phyloP scores from a whole-genome alignment of 1,140 invertebrate species.

The Hestina assimilis region DNA sequence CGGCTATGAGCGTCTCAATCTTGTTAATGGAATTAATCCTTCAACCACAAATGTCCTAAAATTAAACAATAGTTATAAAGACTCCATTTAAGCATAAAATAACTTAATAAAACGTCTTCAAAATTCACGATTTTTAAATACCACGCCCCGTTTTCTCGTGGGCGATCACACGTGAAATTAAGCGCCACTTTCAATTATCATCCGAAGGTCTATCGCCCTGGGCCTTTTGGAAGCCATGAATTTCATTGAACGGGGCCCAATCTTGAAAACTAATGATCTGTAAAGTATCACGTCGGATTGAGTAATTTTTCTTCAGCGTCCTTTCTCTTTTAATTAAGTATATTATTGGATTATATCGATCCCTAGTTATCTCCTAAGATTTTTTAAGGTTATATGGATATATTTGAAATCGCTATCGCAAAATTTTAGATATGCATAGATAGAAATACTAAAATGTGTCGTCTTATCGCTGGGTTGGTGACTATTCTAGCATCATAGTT shows the following conservation, averaged over 20 bases:
- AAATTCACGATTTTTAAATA: slow-evolving; percentile 29
- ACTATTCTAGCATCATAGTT: too few species aligned
- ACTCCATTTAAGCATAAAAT: not conserved
- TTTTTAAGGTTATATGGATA: too few species aligned
- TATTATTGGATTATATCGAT: slow-evolving; percentile 28
- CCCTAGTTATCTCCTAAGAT: slow-evolving; percentile 9
- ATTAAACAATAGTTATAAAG: too few species aligned
- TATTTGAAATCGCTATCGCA: too few species aligned
- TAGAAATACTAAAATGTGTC: too few species aligned
- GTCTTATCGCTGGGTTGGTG: too few species aligned
- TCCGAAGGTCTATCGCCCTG: slow-evolving; percentile 26
- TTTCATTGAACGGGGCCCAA: slow-evolving; percentile 48
- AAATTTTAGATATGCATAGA: too few species aligned
- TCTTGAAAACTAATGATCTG: slow-evolving; percentile 62
- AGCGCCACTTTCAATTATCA: slow-evolving; percentile 57
- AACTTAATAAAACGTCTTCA: slow-evolving; percentile 3
- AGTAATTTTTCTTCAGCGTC: slow-evolving; percentile 54
- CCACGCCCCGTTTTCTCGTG: slow-evolving; percentile 19
- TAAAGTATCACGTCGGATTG: slow-evolving; percentile 61
- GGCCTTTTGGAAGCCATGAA: slow-evolving; percentile 46
- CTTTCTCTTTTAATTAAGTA: slow-evolving; percentile 41
- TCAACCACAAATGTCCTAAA: too few species aligned
- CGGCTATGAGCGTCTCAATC: too few species aligned
- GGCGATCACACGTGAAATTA: slow-evolving; percentile 59
- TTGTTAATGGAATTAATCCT: too few species aligned